Percentiles rank a stretch among this genome's conserved stretches.
phyloP scores from a whole-genome alignment of 2,888 invertebrate species.

The Apoda limacodes region DNA sequence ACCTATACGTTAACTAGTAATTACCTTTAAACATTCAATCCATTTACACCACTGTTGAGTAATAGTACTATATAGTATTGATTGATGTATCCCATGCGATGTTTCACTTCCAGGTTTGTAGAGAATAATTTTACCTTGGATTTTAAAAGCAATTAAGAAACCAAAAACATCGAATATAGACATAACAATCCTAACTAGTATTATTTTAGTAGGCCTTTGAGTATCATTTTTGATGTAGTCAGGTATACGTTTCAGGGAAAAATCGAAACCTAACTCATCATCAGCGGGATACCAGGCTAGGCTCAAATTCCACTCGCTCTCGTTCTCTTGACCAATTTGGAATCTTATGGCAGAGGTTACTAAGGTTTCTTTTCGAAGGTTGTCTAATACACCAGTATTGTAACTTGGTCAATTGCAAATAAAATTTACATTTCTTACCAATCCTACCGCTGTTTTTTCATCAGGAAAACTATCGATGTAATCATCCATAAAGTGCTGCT shows the following conservation, averaged over 20 bases:
- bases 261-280: slow-evolving; percentile 19
- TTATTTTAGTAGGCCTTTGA: slow-evolving; percentile 18
- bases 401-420: not conserved
- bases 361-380: slow-evolving; percentile 18
- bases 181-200: slow-evolving; percentile 4
- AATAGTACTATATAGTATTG: too few species aligned
- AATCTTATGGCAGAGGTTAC: slow-evolving; percentile 13
- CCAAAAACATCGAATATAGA: slow-evolving; percentile 2
- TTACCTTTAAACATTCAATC: too few species aligned
- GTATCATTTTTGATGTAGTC: slow-evolving; percentile 13
- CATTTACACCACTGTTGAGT: too few species aligned
- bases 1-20: too few species aligned
- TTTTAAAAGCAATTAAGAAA: not conserved
- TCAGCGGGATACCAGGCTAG: slow-evolving; percentile 19
- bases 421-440: not conserved
- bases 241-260: slow-evolving; percentile 16
- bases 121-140: too few species aligned
- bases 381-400: slow-evolving; percentile 3
- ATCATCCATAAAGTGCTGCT: too few species aligned
- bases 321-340: too few species aligned
- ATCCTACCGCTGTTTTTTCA: not conserved
- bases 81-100: too few species aligned
- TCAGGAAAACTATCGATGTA: too few species aligned
- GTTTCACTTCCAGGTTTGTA: too few species aligned
- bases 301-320: slow-evolving; percentile 19